Conservation (phyloP, 2,113 vertebrate species). For the Campylomormyrus numenius region DNA sequence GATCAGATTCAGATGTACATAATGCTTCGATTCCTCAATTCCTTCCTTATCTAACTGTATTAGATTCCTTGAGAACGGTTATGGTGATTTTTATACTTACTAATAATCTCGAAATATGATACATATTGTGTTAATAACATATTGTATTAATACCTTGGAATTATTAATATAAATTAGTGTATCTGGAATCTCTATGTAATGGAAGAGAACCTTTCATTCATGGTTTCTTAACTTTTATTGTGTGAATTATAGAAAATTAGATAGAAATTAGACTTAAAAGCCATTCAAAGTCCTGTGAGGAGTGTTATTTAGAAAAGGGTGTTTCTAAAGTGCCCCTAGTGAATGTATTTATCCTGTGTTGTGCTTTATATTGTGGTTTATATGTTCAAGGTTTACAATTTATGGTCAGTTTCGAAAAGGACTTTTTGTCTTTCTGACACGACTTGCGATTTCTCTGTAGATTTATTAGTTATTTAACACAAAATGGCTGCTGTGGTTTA, state of each 20-base stretch:
- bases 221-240: background rate
- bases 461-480: background rate
- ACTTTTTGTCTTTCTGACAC: background rate
- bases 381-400: background rate
- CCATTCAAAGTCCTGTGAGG: background rate
- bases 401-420: background rate
- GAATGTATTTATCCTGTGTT: background rate
- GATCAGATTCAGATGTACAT: no score
- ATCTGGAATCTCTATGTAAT: background rate
- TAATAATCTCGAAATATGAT: background rate
- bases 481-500: background rate
- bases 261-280: background rate
- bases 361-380: background rate
- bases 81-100: no score
- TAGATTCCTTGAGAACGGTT: no score
- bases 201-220: background rate
- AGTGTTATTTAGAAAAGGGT: background rate
- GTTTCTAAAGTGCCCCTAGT: background rate
- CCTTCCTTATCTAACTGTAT: no score
- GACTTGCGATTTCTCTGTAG: background rate
- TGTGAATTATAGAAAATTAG: background rate
- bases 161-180: no score
- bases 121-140: no score
- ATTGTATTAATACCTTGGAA: background rate
- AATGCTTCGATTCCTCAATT: no score